Percentiles rank a stretch among this genome's conserved stretches.
Conservation (phyloP, 2,797 vertebrate species). For the Gorsachius magnificus region DNA sequence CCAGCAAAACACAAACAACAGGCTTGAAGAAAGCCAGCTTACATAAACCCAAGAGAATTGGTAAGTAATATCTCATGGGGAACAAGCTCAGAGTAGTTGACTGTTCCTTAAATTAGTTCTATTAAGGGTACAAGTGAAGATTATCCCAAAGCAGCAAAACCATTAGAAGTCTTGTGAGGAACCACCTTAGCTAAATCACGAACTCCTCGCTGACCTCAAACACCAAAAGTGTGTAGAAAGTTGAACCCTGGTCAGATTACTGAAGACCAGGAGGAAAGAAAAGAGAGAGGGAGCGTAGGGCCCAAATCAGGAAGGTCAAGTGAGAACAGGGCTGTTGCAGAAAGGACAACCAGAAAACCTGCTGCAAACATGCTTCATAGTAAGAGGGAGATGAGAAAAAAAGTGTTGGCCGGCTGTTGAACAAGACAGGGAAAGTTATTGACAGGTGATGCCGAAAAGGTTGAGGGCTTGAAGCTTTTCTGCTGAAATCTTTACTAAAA, state of each 20-base stretch:
- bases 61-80: not conserved
- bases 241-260: not conserved
- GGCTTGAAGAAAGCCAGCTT: not conserved
- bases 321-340: not conserved
- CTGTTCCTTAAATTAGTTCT: conserved; percentile 9
- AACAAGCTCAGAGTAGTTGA: not conserved
- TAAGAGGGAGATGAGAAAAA: not conserved
- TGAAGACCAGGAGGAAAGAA: not conserved
- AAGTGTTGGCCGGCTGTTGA: not conserved
- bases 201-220: not conserved
- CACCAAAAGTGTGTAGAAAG: not conserved
- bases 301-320: not conserved
- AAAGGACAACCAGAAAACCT: not conserved
- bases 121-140: not conserved
- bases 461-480: not conserved
- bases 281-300: not conserved
- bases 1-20: not conserved
- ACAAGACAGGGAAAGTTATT: not conserved
- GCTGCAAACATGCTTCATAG: not conserved
- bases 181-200: not conserved
- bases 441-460: not conserved
- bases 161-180: not conserved
- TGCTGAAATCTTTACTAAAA: conserved; percentile 10
- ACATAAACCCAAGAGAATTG: not conserved
- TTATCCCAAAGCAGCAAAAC: conserved; percentile 34